These are phyloP conservation scores for Zophobas morio DNA, from an alignment of 1,140 invertebrate genomes.

Conservation along the genomic window DNA sequence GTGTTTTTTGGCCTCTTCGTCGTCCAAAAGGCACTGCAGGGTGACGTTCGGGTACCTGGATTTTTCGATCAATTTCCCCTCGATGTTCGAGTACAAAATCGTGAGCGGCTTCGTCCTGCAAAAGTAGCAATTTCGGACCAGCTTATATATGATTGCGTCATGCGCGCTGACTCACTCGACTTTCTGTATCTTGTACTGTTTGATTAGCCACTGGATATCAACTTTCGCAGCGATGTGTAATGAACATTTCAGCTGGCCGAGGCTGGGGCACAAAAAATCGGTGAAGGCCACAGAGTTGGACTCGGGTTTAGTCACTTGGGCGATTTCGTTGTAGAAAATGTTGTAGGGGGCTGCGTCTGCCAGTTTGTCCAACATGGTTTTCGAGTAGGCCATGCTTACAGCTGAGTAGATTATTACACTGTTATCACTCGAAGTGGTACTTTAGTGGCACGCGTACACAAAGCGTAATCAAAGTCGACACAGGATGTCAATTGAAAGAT, in stretches of 20 bases:
- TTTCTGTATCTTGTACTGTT: conserved; percentile 82
- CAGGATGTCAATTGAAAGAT: too few relatives aligned
- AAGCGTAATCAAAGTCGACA: too few relatives aligned
- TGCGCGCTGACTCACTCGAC: conserved; percentile 54
- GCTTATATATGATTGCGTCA: too few relatives aligned
- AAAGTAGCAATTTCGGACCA: too few relatives aligned
- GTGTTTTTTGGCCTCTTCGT: too few relatives aligned
- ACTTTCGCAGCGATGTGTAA: conserved; percentile 95
- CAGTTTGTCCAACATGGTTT: conserved; percentile 71
- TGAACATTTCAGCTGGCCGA: conserved; percentile 81
- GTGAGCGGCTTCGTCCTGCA: too few relatives aligned
- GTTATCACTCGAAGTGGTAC: too few relatives aligned
- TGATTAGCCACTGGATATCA: conserved; percentile 87
- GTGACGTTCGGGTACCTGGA: too few relatives aligned
- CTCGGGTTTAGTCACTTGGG: conserved; percentile 68
- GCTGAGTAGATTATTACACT: neutral
- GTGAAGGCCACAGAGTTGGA: conserved; percentile 80
- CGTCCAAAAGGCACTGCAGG: too few relatives aligned
- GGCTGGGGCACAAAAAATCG: conserved; percentile 82
- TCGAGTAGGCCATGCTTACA: neutral
- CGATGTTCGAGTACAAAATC: too few relatives aligned
- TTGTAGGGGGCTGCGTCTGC: conserved; percentile 80
- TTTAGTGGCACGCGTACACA: too few relatives aligned
- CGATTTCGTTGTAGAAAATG: conserved; percentile 85
- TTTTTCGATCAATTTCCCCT: too few relatives aligned